phyloP scores from a whole-genome alignment of 1,140 invertebrate species.

The Brachionus rubens region DNA sequence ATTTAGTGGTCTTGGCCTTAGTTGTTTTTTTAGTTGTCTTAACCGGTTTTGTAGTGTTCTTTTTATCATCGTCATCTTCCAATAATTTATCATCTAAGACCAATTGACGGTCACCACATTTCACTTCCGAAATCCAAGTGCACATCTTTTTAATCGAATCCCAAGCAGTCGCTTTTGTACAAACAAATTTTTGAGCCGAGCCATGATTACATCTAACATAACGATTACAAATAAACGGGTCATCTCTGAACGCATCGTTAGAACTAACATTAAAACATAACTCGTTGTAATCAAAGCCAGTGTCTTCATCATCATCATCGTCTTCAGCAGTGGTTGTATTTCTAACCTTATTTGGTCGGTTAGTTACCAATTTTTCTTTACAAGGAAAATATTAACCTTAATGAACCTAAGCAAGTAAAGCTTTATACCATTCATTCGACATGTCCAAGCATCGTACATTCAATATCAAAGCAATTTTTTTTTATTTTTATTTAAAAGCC shows the following conservation, averaged over 20 bases:
- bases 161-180: conserved; percentile 40
- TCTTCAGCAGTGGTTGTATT: neutral
- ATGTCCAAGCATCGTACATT: neutral
- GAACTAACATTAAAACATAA: neutral
- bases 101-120: conserved; percentile 38
- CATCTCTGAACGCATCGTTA: neutral
- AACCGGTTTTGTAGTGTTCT: conserved; percentile 1
- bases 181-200: conserved; percentile 30
- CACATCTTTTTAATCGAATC: conserved; percentile 22
- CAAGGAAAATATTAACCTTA: neutral
- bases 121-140: conserved; percentile 7
- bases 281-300: neutral
- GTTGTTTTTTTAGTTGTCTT: conserved; percentile 30
- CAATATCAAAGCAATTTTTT: neutral
- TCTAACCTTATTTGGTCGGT: neutral
- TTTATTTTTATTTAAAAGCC: neutral
- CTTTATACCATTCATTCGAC: neutral
- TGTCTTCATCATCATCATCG: neutral
- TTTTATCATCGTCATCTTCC: conserved; percentile 1
- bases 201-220: conserved; percentile 41
- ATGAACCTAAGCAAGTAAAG: neutral
- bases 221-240: conserved; percentile 40
- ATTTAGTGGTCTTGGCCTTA: neutral
- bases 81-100: conserved; percentile 18
- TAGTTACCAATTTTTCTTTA: conserved; percentile 13